Evolutionary conservation across 1,140 invertebrate genomes (phyloP).

Genomic region (Lutraria rhynchaena): DNA sequence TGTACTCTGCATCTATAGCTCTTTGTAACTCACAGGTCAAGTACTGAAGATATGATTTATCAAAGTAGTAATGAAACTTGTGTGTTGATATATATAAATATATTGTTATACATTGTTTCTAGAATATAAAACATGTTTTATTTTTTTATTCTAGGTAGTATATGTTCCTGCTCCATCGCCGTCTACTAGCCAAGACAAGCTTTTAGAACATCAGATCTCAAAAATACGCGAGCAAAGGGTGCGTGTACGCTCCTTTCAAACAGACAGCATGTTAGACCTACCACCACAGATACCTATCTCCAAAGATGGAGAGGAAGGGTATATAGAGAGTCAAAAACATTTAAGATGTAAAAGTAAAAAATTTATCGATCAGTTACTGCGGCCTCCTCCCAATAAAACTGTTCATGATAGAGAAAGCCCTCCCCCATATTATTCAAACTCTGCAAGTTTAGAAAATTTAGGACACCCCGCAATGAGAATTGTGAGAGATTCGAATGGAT

Average conservation of each 20-base stretch:
- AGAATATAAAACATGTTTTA: too few species aligned
- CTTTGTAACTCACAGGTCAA: too few species aligned
- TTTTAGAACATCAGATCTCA: conserved; percentile 67
- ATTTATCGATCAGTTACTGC: conserved; percentile 88
- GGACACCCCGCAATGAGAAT: conserved; percentile 50
- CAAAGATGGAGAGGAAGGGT: conserved; percentile 87
- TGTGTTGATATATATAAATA: too few species aligned
- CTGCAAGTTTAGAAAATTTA: conserved; percentile 66
- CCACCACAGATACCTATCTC: conserved; percentile 87
- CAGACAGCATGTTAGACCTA: conserved; percentile 86
- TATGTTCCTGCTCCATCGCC: conserved; percentile 62
- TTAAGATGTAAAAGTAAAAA: conserved; percentile 86
- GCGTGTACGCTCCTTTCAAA: conserved; percentile 85
- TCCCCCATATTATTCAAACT: conserved; percentile 85
- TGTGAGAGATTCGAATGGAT: conserved; percentile 55
- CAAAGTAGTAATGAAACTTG: too few species aligned
- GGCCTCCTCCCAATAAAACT: conserved; percentile 88
- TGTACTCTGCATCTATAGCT: too few species aligned
- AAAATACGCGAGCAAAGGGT: conserved; percentile 85
- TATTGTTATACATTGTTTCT: too few species aligned
- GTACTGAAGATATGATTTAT: too few species aligned
- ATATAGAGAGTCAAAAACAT: conserved; percentile 85
- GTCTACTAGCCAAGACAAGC: conserved; percentile 63
- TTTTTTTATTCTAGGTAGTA: conserved; percentile 60
- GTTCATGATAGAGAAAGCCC: conserved; percentile 87